Evolutionary conservation across 2,113 vertebrate genomes (phyloP), one percentile per base, ranked within the genome.

Genomic region (Todiramphus saurophagus): DNA sequence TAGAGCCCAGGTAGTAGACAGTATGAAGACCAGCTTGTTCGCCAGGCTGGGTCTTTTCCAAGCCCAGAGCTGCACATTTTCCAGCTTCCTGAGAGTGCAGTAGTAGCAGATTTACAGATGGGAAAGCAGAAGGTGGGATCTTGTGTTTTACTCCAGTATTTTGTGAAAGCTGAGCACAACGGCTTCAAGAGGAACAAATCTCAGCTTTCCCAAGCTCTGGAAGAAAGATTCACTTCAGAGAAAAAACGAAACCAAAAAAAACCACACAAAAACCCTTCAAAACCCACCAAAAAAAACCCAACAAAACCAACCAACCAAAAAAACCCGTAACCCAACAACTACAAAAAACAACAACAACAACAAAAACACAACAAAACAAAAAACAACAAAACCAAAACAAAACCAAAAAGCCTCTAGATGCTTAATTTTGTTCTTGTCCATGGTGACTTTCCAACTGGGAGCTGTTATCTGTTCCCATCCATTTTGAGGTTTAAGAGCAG

Each of bases 11-110:
- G 30, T 21, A 63, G 33, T 35, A 37, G 33, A 20, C 33, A 50
- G 10, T 6, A 59, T 0, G 0, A 83, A 62, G 72, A 24, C 8
- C 0, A 0, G 16, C 28, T 46, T 2, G 0, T 91, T 78, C 68
- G 41, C 41, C 30, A 69, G 44, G 41, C 24, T 67, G 59, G 23
- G 27, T 50, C 53, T 30, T 63, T 69, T 51, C 43, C 56, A 60
- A 70, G 37, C 8, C 17, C 1, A 1, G 16, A 9, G 33, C 37
- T 70, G 35, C 53, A 6, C 11, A 78, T 37, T 68, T 39, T 14
- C 25, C 44, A 59, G 43, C 19, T 66, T 80, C n/a, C 70, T 58
- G 33, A 14, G 20, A 43, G 30, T 5, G 18, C 24, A 46, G 24
- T 5, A 44, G 43, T 4, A 37, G 43, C 43, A 69, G 46, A 44